phyloP scores from a whole-genome alignment of 2,113 vertebrate genomes.

The Aegithalos caudatus region DNA sequence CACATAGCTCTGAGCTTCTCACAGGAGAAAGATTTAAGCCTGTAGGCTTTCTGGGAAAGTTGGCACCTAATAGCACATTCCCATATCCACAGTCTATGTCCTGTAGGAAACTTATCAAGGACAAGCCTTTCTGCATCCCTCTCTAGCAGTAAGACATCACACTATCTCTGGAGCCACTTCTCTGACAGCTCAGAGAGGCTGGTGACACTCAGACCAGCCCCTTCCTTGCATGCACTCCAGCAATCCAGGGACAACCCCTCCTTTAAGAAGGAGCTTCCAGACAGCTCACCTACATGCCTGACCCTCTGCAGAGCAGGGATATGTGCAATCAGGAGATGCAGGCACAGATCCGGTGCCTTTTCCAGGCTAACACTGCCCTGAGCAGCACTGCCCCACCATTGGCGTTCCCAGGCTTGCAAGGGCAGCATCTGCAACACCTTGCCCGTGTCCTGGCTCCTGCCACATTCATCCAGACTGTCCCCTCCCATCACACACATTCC shows the following conservation, averaged over 20 bases:
- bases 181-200: neutral
- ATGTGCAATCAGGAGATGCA: neutral
- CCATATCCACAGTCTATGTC: neutral
- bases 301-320: neutral
- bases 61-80: neutral
- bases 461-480: neutral
- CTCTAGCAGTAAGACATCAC: neutral
- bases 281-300: neutral
- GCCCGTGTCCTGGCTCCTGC: neutral
- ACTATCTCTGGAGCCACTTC: neutral
- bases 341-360: neutral
- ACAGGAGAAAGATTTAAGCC: neutral
- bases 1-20: neutral
- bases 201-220: neutral
- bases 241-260: rapidly evolving
- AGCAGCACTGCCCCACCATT: neutral
- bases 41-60: neutral
- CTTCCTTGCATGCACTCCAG: rapidly evolving
- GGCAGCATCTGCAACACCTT: neutral
- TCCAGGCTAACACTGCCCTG: neutral
- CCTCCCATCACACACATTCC: neutral
- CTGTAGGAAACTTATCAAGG: neutral
- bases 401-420: rapidly evolving
- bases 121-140: neutral
- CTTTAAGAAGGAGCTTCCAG: neutral